Evolutionary conservation across 2,888 invertebrate genomes (phyloP).

Genomic region (Sepioteuthis lessoniana): DNA sequence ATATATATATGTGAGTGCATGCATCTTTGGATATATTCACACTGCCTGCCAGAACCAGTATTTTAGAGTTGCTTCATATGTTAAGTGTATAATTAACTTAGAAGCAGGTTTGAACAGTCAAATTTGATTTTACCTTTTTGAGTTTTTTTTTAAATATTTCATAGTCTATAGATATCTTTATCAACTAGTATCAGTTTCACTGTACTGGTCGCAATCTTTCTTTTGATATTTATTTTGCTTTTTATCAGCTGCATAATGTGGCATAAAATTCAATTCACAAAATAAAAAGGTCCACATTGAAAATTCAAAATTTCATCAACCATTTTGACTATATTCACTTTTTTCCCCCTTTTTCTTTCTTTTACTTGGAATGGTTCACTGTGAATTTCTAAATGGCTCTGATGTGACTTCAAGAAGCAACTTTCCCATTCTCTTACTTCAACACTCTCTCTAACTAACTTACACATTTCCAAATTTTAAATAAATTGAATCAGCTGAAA

Average conservation of each 20-base stretch:
- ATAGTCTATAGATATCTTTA: too few relatives aligned
- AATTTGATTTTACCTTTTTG: too few relatives aligned
- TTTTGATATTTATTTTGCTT: too few relatives aligned
- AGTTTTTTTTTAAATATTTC: too few relatives aligned
- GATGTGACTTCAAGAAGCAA: neutral
- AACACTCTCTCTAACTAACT: neutral
- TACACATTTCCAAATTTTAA: slow-evolving; percentile 14
- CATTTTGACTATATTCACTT: neutral
- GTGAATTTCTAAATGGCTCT: slow-evolving; percentile 33
- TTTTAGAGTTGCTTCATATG: too few relatives aligned
- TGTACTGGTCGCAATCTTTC: too few relatives aligned
- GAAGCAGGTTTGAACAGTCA: too few relatives aligned
- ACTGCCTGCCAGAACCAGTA: too few relatives aligned
- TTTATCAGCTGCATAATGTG: neutral
- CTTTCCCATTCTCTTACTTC: neutral
- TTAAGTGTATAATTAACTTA: too few relatives aligned
- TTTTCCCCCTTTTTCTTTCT: neutral
- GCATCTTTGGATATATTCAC: too few relatives aligned
- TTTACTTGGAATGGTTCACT: neutral
- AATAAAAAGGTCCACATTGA: neutral
- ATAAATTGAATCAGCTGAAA: slow-evolving; percentile 33
- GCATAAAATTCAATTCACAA: neutral
- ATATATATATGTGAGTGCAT: too few relatives aligned
- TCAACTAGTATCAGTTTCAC: too few relatives aligned
- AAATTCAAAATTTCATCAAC: slow-evolving; percentile 3